Percentiles rank a stretch among this genome's conserved stretches.
Conservation (phyloP, 2,113 vertebrate genomes). For the Calidris pygmaea region DNA sequence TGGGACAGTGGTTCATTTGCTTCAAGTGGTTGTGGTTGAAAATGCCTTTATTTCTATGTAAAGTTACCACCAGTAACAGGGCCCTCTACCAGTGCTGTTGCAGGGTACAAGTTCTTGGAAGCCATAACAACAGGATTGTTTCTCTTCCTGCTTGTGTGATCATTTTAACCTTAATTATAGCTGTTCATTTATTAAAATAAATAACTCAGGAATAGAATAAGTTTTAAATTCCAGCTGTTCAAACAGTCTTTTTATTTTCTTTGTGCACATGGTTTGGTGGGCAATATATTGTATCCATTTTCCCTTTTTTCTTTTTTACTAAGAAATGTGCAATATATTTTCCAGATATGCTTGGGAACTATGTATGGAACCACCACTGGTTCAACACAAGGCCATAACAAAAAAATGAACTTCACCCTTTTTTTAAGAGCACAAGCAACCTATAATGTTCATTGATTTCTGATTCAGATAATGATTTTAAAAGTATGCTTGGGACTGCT, state of each 20-base stretch:
- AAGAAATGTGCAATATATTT: constrained; percentile 32
- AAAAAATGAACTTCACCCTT: not conserved
- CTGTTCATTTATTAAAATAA: constrained; percentile 61
- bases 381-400: not conserved
- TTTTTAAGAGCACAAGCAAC: not conserved
- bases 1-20: not conserved
- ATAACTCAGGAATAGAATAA: constrained; percentile 32
- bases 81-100: not conserved
- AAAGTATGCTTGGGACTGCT: not conserved
- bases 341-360: constrained; percentile 7
- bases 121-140: not conserved
- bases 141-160: constrained; percentile 42
- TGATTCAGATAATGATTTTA: not conserved
- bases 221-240: constrained; percentile 59
- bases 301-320: not conserved
- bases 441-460: not conserved
- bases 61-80: constrained; percentile 37
- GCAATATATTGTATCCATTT: constrained; percentile 39
- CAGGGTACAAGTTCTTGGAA: constrained; percentile 48
- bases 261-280: not conserved
- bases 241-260: constrained; percentile 40
- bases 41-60: not conserved
- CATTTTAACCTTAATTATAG: constrained; percentile 57
- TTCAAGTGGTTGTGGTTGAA: constrained; percentile 42
- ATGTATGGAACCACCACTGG: not conserved